Percentiles rank a stretch among this genome's conserved stretches.
These are phyloP conservation scores for Coregonus sp. DNA, from an alignment of 2,797 vertebrate genomes.

Conservation along the genomic window DNA sequence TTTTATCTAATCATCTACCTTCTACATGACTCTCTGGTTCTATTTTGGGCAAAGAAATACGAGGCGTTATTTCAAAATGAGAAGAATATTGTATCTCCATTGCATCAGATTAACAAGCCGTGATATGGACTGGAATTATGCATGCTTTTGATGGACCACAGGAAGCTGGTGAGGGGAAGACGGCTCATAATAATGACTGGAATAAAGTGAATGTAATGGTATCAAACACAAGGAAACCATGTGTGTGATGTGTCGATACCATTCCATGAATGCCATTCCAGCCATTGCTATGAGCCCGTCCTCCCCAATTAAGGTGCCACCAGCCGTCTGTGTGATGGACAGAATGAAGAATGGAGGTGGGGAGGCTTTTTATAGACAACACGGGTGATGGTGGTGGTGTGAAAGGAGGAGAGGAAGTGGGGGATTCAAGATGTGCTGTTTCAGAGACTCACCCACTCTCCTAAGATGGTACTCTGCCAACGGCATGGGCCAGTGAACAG, in stretches of 20 bases:
- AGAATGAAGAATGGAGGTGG: slow-evolving; percentile 29
- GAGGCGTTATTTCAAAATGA: background rate
- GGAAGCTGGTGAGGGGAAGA: too few species aligned
- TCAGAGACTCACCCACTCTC: slow-evolving; percentile 59
- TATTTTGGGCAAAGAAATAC: background rate
- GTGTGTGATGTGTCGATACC: too few species aligned
- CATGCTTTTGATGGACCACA: background rate
- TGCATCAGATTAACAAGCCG: background rate
- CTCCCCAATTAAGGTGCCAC: too few species aligned
- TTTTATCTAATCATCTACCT: too few species aligned
- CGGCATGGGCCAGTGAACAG: slow-evolving; percentile 70
- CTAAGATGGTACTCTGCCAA: slow-evolving; percentile 66
- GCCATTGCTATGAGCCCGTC: too few species aligned
- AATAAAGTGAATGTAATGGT: too few species aligned
- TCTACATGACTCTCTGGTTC: too few species aligned
- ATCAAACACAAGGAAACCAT: too few species aligned
- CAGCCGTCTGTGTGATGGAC: slow-evolving; percentile 17
- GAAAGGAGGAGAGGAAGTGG: slow-evolving; percentile 47
- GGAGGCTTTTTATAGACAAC: slow-evolving; percentile 62
- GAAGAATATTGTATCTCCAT: background rate
- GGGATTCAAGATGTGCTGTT: slow-evolving; percentile 43
- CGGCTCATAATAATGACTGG: too few species aligned
- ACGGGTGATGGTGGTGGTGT: slow-evolving; percentile 3
- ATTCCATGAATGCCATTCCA: too few species aligned
- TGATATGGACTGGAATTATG: background rate